Base-by-base conservation (phyloP, 64 coral and sea anemone genomes). In the Montipora foliosa region DNA sequence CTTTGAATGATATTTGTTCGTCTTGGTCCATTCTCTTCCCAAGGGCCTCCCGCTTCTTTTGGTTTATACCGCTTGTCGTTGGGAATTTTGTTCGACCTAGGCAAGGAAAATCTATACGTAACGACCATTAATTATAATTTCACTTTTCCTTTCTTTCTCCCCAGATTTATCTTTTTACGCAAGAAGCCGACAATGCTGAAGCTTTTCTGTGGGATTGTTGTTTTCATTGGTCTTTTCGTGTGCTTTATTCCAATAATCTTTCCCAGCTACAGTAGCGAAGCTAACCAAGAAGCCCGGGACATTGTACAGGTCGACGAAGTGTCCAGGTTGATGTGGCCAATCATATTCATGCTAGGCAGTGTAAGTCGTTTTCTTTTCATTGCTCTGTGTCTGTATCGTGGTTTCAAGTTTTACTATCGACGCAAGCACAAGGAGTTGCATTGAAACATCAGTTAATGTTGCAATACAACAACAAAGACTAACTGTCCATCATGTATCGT, bases 311-410 rank as follows among this genome's bases (percentile, higher is more conserved):
- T 94, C 6, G 90, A 89, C 74, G 91, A 91, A 53, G 20, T 91
- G 3, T 92, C 91, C 0, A 92, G 97, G 67, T 88, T 95, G 37
- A 83, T 97, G 60, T 97, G 92, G 92, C 92, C 89, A 1, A 69
- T 97, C 12, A 93, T 94, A 60, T 98, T 98, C 46, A 98, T 98
- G 97, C 69, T 98, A 49, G 97, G 97, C 74, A 96, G 95, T 92
- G 97, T 98, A 92, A 98, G 97, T 98, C 49, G 68, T 24, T 4
- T 1, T 75, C 59, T 47, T 57, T 8, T 57, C 11, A 8, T 8
- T 8, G 53, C 11, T 57, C 11, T 6, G 53, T 57, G 53, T 57
- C 6, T 6, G 6, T 6, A 6, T 11, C 11, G 13, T 60, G 15
- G 64, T 67, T 15, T 19, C 64, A 8, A 6, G 53, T 11, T 57